Evolutionary conservation across 2,113 vertebrate species (phyloP), one percentile per base, ranked within the genome.

Genomic region (Ochotona princeps): DNA sequence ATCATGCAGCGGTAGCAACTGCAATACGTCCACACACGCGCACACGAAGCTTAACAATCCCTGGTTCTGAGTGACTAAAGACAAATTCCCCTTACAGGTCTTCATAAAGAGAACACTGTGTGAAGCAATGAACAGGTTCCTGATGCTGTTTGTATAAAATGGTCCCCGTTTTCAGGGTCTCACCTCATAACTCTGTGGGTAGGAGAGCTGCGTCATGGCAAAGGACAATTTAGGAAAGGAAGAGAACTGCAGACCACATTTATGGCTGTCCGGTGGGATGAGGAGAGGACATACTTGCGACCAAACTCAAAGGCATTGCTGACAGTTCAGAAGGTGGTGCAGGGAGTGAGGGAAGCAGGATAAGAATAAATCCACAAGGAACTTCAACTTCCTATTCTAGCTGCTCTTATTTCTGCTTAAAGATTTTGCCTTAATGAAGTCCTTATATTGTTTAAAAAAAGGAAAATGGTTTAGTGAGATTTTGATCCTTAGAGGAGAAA

Each of bases 351-450:
- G 3, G 10, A 69, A 2, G 11, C 13, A 54, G 2, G 18, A 14
- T 26, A 25, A 23, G 60, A 84, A 18, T 11, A 5, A 18, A 66
- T 25, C 5, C 13, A 4, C 11, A 47, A 47, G 28, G 8, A 92
- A 30, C 2, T 21, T 72, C 32, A 65, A 61, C 65, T 66, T 73
- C 35, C 35, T 86, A 61, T 1, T 57, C 26, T 82, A 93, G 20
- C 54, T 57, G 18, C 54, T 57, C 54, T 57, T 65, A 32, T 51
- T 89, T 10, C 7, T 91, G 15, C 44, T 91, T 93, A 51, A 91
- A 83, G 86, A 21, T n/a, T 73, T 65, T 35, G 75, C 54, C 76
- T 28, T 83, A 79, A 47, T 35, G 18, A 79, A 66, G 49, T 63
- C 47, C 21, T 94, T 61, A 66, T 81, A 81, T 8, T 15, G 57